Conservation (phyloP, 2,888 invertebrate species). For the Agrochola macilenta region DNA sequence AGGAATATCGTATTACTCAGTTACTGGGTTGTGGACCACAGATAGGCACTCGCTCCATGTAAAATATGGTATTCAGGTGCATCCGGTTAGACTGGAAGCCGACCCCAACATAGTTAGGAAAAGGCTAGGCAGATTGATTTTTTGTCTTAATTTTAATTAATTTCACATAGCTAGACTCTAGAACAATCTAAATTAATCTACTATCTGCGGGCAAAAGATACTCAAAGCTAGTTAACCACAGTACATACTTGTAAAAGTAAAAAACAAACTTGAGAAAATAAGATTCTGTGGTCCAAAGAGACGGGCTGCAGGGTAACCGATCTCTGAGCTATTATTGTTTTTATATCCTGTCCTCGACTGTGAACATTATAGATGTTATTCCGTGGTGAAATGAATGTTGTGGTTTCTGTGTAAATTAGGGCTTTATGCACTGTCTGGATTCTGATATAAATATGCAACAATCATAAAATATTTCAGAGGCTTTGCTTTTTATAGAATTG, state of each 20-base stretch:
- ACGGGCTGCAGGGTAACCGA: conserved; percentile 12
- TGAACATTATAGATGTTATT: conserved; percentile 2
- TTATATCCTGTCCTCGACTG: conserved; percentile 1
- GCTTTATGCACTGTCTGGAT: not conserved
- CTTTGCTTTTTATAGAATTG: no score
- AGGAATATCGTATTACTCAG: no score
- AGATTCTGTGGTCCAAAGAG: conserved; percentile 35
- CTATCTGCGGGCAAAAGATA: conserved; percentile 23
- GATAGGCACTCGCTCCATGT: no score
- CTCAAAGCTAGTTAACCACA: conserved; percentile 27
- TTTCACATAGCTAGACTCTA: not conserved
- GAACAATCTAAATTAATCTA: conserved; percentile 1
- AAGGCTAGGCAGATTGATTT: no score
- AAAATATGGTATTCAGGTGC: no score
- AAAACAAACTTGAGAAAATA: conserved; percentile 29
- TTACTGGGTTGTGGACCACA: no score
- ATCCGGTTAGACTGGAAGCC: no score
- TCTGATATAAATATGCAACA: no score
- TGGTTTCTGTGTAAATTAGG: conserved; percentile 6
- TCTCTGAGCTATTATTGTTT: conserved; percentile 20
- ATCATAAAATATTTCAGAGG: no score
- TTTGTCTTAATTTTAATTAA: not conserved
- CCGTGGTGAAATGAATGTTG: conserved; percentile 14
- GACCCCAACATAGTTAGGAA: no score
- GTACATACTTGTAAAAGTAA: conserved; percentile 17